Evolutionary conservation across 2,113 vertebrate species (phyloP).

Genomic region (Hippocampus mohnikei): DNA sequence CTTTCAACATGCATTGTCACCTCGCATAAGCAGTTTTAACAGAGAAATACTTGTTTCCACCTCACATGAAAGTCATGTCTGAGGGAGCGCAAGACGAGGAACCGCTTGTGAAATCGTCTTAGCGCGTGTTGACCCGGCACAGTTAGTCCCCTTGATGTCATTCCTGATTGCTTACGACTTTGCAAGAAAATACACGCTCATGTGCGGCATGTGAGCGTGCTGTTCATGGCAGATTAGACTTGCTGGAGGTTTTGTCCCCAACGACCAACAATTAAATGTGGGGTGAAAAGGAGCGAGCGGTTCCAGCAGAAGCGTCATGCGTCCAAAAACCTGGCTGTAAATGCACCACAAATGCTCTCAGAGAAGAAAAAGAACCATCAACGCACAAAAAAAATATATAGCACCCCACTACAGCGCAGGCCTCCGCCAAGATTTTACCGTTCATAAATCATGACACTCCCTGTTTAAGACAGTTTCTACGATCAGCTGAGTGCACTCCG

Average conservation of each 20-base stretch:
- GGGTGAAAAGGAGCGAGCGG: constrained; percentile 23
- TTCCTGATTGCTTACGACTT: constrained; percentile 7
- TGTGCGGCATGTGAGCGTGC: constrained; percentile 28
- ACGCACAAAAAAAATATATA: background rate
- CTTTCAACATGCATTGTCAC: background rate
- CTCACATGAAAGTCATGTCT: constrained; percentile 5
- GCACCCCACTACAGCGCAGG: background rate
- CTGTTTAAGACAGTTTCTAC: background rate
- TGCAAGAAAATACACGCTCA: constrained; percentile 20
- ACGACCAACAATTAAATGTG: constrained; percentile 9
- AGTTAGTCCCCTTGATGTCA: background rate
- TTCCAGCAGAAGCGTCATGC: constrained; percentile 57
- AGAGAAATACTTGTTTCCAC: background rate
- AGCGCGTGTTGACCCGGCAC: constrained; percentile 7
- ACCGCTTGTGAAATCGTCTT: background rate
- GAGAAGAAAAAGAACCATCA: background rate
- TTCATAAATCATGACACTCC: background rate
- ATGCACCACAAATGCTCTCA: background rate
- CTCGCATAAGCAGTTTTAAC: background rate
- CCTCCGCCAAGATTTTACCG: background rate
- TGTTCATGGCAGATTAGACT: constrained; percentile 34
- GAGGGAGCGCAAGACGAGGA: background rate
- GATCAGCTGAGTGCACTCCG: background rate
- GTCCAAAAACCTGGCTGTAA: constrained; percentile 17
- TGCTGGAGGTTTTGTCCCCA: constrained; percentile 32